phyloP scores from a whole-genome alignment of 2,888 invertebrate genomes.

The Ichneumoninae sp. region DNA sequence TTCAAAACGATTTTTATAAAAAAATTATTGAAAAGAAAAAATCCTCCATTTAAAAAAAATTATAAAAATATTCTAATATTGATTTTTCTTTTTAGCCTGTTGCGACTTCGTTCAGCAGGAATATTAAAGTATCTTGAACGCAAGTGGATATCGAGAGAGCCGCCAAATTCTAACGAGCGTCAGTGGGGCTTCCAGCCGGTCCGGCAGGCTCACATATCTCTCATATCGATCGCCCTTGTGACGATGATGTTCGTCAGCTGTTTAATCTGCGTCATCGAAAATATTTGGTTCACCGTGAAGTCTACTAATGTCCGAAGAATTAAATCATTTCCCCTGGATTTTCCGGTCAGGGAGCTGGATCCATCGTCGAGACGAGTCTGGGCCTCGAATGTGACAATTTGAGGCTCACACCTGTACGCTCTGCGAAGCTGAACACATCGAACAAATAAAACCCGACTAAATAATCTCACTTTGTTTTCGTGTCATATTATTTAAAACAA shows the following conservation, averaged over 20 bases:
- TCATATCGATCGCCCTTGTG: conserved; percentile 66
- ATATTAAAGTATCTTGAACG: conserved; percentile 82
- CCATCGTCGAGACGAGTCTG: conserved; percentile 18
- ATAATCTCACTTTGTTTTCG: conserved; percentile 19
- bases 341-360: conserved; percentile 37
- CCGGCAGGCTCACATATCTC: conserved; percentile 73
- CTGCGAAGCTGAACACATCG: neutral
- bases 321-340: neutral
- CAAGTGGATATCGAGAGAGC: conserved; percentile 78
- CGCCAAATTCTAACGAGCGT: conserved; percentile 52
- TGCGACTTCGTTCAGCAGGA: conserved; percentile 81
- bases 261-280: conserved; percentile 75
- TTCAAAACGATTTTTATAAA: neutral
- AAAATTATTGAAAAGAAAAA: conserved; percentile 16
- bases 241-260: conserved; percentile 68
- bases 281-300: conserved; percentile 66
- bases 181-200: conserved; percentile 71
- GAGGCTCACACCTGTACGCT: neutral
- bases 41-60: neutral
- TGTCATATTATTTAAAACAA: conserved; percentile 57
- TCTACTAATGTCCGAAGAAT: conserved; percentile 2
- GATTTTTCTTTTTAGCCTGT: conserved; percentile 77
- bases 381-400: conserved; percentile 1
- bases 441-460: neutral
- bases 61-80: neutral